Evolutionary conservation across 2,888 invertebrate species (phyloP).

Genomic region (Ormia ochracea): DNA sequence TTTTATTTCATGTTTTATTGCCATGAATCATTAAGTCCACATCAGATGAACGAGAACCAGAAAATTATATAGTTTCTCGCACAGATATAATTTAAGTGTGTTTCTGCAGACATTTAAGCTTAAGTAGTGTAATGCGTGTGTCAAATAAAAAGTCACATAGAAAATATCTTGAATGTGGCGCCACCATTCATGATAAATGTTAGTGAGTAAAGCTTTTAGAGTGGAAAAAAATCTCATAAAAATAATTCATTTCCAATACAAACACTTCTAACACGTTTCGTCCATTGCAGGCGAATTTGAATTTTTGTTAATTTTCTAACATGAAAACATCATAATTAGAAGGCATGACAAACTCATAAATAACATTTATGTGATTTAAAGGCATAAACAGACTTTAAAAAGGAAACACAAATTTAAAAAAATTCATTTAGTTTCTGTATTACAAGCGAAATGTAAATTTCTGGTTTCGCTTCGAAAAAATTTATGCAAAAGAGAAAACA

Average conservation of each 20-base stretch:
- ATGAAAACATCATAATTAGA: constrained; percentile 16
- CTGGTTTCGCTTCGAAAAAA: neutral
- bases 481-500: neutral
- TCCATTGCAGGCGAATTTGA: neutral
- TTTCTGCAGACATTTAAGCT: neutral
- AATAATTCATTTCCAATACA: constrained; percentile 44
- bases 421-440: neutral
- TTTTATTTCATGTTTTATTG: constrained; percentile 27
- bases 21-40: constrained; percentile 42
- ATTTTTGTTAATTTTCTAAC: neutral
- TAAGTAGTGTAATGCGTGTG: neutral
- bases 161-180: constrained; percentile 51
- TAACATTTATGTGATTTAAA: constrained; percentile 12
- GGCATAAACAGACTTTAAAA: neutral
- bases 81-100: too few species aligned
- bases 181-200: constrained; percentile 60
- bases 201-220: constrained; percentile 38
- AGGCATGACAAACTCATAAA: constrained; percentile 34
- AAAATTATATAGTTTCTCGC: constrained; percentile 7
- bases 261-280: neutral
- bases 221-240: constrained; percentile 6
- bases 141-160: neutral
- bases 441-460: neutral
- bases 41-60: constrained; percentile 5
- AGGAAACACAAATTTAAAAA: neutral